A percentile compares a stretch with the other conserved stretches of the same genome.
These are phyloP conservation scores for Saturnia japonica DNA, from an alignment of 2,888 invertebrate genomes.

Conservation along the genomic window DNA sequence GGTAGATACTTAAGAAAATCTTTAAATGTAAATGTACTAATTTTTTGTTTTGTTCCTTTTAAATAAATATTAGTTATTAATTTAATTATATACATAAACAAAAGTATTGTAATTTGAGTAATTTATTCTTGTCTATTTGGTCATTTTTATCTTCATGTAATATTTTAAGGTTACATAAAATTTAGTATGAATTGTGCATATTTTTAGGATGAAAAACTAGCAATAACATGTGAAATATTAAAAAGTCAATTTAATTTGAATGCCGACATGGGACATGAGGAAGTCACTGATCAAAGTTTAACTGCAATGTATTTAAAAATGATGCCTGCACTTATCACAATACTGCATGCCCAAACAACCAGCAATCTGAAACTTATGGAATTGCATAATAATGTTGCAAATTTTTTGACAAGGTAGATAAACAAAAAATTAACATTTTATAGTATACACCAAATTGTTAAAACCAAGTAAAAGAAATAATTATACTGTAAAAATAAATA, in stretches of 20 bases:
- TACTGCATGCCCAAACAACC: slow-evolving; percentile 83
- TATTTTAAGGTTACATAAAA: not conserved
- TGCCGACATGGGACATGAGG: slow-evolving; percentile 69
- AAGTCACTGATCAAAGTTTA: slow-evolving; percentile 82
- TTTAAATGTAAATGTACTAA: not conserved
- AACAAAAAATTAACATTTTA: not conserved
- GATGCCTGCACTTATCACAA: slow-evolving; percentile 86
- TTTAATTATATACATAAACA: too few species aligned
- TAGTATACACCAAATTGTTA: not conserved
- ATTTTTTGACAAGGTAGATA: slow-evolving; percentile 86
- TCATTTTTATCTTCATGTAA: too few species aligned
- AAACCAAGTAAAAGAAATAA: not conserved
- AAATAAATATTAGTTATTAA: not conserved
- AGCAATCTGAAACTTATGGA: slow-evolving; percentile 84
- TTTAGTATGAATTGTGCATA: not conserved
- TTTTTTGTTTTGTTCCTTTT: not conserved
- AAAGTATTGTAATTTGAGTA: too few species aligned
- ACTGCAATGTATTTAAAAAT: slow-evolving; percentile 87
- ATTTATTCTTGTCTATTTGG: too few species aligned
- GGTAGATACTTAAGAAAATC: not conserved
- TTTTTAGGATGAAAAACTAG: slow-evolving; percentile 81
- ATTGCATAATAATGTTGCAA: slow-evolving; percentile 89
- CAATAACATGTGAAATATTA: slow-evolving; percentile 87
- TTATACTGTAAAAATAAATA: too few species aligned
- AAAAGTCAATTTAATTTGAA: slow-evolving; percentile 91